Evolutionary conservation across 2,888 invertebrate genomes (phyloP), one percentile per base, ranked within the genome.

Genomic region (Leptopilina myrica): DNA sequence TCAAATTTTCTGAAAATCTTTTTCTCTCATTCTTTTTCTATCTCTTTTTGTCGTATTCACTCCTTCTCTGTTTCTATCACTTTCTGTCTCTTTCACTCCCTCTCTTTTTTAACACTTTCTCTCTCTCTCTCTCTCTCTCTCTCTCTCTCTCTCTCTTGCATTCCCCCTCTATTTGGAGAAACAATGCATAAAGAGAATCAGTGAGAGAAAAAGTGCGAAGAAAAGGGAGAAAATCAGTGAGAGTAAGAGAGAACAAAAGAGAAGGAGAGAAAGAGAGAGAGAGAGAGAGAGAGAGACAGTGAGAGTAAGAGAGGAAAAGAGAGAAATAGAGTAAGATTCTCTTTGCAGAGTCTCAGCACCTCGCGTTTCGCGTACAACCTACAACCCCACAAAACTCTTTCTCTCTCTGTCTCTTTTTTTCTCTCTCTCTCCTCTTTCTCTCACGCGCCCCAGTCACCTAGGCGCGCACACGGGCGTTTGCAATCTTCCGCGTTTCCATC

Each of bases 401-500:
- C 43, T 43, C 43, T 33, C 33, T 33, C 33, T 33, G 1, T 33
- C 33, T 33, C 33, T 33, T 3, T 33, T 3, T 33, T 5, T 33
- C 33, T 33, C 33, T 26, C 56, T 73, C 73, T 43, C 43, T 40
- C 75, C 73, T 73, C 73, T 4, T 8, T 43, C 43, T 40, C 76
- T 76, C 64, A 40, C 49, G n/a, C 59, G 12, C 49, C 78, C 64
- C 33, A 56, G 73, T 56, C 73, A 56, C 73, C 73, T 73, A 56
- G 65, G 76, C 80, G n/a, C 14, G 49, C 78, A 56, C 33, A 46
- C 59, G 80, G 76, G 80, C 82, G 80, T 79, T 59, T 62, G 81
- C 84, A 78, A 84, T 84, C 83, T 82, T 79, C 83, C 81, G 64
- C 79, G 75, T 76, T 75, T 81, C 79, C 79, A 81, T 79, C 79